A percentile compares a stretch with the other conserved stretches of the same genome.
Conservation (phyloP, 92 coral and sea anemone species). For the Porites lobata region DNA sequence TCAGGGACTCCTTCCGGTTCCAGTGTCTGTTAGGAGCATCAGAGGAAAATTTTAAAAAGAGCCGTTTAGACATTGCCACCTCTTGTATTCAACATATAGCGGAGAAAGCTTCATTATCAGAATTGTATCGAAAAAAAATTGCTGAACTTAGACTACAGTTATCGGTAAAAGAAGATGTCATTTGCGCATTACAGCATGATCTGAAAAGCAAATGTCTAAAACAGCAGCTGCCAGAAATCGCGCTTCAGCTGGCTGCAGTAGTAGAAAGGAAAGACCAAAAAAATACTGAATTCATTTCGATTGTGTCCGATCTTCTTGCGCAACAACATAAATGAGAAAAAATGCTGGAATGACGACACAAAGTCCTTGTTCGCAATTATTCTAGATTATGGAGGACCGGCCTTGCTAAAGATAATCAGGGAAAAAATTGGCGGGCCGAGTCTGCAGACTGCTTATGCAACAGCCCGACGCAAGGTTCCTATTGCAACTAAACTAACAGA, state of each 20-base stretch:
- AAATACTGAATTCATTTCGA: not conserved
- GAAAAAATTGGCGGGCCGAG: slow-evolving; percentile 44
- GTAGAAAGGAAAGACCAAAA: not conserved
- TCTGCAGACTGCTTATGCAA: slow-evolving; percentile 20
- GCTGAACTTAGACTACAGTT: not conserved
- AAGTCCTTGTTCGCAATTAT: slow-evolving; percentile 47
- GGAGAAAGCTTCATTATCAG: not conserved
- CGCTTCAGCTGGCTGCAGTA: slow-evolving; percentile 9
- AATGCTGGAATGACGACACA: slow-evolving; percentile 49
- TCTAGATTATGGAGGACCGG: slow-evolving; percentile 47
- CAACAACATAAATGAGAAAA: not conserved
- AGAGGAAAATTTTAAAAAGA: not conserved
- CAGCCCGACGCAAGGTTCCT: not conserved
- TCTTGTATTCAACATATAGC: not conserved
- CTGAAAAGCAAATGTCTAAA: not conserved
- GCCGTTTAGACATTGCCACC: not conserved
- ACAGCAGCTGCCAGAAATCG: slow-evolving; percentile 15
- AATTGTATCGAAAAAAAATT: slow-evolving; percentile 8
- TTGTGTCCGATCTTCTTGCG: slow-evolving; percentile 2
- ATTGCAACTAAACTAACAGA: slow-evolving; percentile 17
- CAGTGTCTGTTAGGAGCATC: not conserved
- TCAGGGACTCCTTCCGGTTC: not conserved
- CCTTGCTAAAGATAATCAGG: slow-evolving; percentile 20
- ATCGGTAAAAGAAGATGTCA: not conserved
- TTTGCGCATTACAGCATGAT: not conserved